Conservation (phyloP, 2,888 invertebrate genomes). For the Ophion costatus region DNA sequence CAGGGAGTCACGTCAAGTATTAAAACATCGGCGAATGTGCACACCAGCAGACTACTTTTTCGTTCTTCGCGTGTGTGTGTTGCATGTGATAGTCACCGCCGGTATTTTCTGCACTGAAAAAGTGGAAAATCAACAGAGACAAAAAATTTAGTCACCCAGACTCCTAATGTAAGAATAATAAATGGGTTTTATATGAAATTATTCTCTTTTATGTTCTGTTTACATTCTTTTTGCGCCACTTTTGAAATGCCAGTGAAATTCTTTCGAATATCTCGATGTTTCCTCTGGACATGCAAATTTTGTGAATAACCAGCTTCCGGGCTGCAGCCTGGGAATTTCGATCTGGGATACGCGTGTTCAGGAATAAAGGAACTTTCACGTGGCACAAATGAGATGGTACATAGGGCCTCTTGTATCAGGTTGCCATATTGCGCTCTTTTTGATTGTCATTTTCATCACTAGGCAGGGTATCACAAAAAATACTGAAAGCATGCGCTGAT, state of each 20-base stretch:
- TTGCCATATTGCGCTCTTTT: not conserved
- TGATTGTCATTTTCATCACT: too few relatives aligned
- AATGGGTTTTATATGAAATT: constrained; percentile 13
- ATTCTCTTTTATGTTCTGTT: not conserved
- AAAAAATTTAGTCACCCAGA: not conserved
- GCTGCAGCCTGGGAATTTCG: not conserved
- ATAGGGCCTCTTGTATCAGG: constrained; percentile 10
- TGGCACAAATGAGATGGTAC: not conserved
- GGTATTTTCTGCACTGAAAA: constrained; percentile 25
- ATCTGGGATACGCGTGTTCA: not conserved
- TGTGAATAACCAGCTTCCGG: not conserved
- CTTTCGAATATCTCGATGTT: not conserved
- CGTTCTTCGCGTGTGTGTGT: too few relatives aligned
- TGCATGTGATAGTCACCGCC: not conserved
- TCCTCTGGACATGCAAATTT: not conserved
- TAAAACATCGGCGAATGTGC: constrained; percentile 17
- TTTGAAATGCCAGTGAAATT: constrained; percentile 16
- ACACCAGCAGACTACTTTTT: not conserved
- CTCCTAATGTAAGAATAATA: constrained; percentile 6
- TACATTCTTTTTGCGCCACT: not conserved
- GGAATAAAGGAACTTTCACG: too few relatives aligned
- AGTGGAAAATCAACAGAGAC: constrained; percentile 34
- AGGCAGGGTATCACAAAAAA: too few relatives aligned
- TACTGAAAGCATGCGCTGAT: too few relatives aligned
- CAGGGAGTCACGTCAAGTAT: constrained; percentile 5